Percentiles rank a stretch among this genome's conserved stretches.
Evolutionary conservation across 2,888 invertebrate genomes (phyloP).

Genomic region (Morpho helenor): DNA sequence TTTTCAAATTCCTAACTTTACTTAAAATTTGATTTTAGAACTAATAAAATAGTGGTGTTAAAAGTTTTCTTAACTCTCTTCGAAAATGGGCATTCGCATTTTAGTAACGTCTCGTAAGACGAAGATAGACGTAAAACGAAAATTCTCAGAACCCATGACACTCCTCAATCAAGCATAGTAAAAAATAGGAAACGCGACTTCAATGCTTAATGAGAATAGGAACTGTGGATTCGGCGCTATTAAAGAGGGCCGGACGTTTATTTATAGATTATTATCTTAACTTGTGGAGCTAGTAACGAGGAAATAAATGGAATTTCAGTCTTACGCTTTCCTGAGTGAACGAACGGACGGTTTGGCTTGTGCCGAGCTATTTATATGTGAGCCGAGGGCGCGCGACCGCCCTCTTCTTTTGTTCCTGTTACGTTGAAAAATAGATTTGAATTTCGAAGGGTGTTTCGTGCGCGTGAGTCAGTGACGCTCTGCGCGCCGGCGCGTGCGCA

Average conservation of each 20-base stretch:
- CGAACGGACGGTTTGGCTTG: conserved; percentile 62
- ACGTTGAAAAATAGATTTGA: conserved; percentile 68
- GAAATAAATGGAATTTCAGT: conserved; percentile 46
- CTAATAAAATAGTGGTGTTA: too few relatives aligned
- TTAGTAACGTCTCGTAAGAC: background rate
- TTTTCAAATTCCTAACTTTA: too few relatives aligned
- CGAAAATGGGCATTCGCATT: too few relatives aligned
- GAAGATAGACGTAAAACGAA: conserved; percentile 5
- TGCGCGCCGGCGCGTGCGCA: conserved; percentile 65
- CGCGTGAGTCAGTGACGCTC: conserved; percentile 71
- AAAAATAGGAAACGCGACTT: conserved; percentile 25
- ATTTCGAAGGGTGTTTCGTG: conserved; percentile 67
- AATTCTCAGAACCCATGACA: conserved; percentile 11
- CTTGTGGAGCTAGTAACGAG: conserved; percentile 40
- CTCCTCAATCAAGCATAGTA: conserved; percentile 13
- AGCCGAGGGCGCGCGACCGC: conserved; percentile 69
- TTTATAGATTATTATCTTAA: conserved; percentile 47
- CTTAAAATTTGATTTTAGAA: too few relatives aligned
- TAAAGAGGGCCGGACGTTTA: conserved; percentile 63
- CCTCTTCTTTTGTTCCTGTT: conserved; percentile 77
- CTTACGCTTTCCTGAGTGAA: conserved; percentile 65
- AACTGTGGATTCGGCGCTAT: conserved; percentile 61
- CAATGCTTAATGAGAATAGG: conserved; percentile 63
- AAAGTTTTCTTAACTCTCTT: too few relatives aligned
- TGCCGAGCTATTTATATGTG: conserved; percentile 60